Conservation (phyloP, 2,797 vertebrate species). For the Coendou prehensilis region DNA sequence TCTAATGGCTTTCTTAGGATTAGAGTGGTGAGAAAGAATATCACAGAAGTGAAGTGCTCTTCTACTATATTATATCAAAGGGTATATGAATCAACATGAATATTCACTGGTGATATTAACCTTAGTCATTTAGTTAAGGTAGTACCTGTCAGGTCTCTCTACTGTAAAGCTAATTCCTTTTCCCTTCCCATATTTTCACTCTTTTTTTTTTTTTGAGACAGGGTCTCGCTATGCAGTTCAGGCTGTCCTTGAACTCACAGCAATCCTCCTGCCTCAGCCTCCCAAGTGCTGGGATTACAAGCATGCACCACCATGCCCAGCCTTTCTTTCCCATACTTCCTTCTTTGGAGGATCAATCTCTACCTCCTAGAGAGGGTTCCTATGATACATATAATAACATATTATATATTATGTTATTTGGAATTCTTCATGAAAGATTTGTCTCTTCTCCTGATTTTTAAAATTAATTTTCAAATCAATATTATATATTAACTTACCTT, state of each 20-base stretch:
- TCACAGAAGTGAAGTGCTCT: neutral
- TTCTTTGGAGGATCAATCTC: slow-evolving; percentile 31
- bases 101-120: neutral
- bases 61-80: neutral
- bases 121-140: slow-evolving; percentile 35
- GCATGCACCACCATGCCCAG: neutral
- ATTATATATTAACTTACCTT: neutral
- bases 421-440: slow-evolving; percentile 13
- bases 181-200: neutral
- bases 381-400: neutral
- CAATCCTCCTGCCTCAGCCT: neutral
- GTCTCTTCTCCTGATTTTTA: slow-evolving; percentile 31
- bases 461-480: slow-evolving; percentile 14
- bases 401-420: neutral
- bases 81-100: neutral
- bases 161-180: neutral
- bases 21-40: slow-evolving; percentile 1
- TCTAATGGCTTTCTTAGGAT: slow-evolving; percentile 40
- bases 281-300: neutral
- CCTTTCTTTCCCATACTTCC: neutral
- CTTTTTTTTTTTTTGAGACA: neutral
- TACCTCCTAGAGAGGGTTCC: neutral
- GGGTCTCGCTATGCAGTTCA: neutral
- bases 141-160: neutral
- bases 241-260: neutral